Percentiles rank a stretch among this genome's conserved stretches.
Evolutionary conservation across 1,140 invertebrate genomes (phyloP).

Genomic region (Drosophila carrolli): DNA sequence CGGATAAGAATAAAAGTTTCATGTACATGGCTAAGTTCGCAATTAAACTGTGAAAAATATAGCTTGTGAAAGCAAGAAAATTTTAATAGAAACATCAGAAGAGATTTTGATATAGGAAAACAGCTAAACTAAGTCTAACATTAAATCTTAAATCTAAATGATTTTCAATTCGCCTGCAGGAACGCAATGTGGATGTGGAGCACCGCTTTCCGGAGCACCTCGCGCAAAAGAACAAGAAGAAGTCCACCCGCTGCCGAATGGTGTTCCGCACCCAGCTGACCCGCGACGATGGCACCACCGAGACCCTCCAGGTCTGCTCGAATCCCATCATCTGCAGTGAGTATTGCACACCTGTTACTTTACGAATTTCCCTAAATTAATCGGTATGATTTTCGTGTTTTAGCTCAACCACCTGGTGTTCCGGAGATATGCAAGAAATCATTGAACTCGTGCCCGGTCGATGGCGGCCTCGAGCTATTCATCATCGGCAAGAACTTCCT

Average conservation of each 20-base stretch:
- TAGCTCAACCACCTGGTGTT: slow-evolving; percentile 97
- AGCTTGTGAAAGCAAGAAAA: too few species aligned
- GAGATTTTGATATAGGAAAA: too few species aligned
- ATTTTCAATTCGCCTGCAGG: slow-evolving; percentile 87
- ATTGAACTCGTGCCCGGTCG: slow-evolving; percentile 90
- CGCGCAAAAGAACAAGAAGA: slow-evolving; percentile 93
- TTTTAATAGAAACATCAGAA: too few species aligned
- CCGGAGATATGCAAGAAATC: slow-evolving; percentile 98
- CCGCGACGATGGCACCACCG: slow-evolving; percentile 89
- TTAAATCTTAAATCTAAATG: neutral
- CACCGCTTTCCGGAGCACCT: slow-evolving; percentile 93
- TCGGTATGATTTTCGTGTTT: slow-evolving; percentile 37
- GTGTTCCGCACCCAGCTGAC: slow-evolving; percentile 94
- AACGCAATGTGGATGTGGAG: slow-evolving; percentile 98
- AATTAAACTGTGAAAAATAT: too few species aligned
- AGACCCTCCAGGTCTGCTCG: slow-evolving; percentile 96
- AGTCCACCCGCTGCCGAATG: slow-evolving; percentile 97
- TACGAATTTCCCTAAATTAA: neutral
- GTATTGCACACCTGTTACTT: slow-evolving; percentile 82
- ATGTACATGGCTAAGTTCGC: too few species aligned
- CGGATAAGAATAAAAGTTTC: too few species aligned
- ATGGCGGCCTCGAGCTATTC: slow-evolving; percentile 95
- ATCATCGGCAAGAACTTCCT: slow-evolving; percentile 98
- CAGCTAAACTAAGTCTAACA: neutral
- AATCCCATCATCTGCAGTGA: slow-evolving; percentile 98